Conservation (phyloP, 2,888 invertebrate genomes). For the Thymelicus lineola region DNA sequence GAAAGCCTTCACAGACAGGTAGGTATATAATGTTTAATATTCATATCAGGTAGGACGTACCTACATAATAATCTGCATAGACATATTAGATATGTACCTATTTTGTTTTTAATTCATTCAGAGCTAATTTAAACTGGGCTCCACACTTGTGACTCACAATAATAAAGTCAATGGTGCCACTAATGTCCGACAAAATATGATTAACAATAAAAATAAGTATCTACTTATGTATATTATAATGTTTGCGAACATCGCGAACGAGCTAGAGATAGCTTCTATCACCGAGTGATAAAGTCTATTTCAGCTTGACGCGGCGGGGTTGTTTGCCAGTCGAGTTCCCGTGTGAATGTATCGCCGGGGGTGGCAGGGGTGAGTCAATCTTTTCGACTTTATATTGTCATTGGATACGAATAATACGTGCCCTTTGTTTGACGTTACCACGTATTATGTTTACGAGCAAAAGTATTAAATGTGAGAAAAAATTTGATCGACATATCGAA, state of each 20-base stretch:
- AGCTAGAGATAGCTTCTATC: conserved; percentile 32
- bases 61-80: no score
- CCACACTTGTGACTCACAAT: neutral
- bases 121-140: neutral
- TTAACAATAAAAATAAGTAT: conserved; percentile 54
- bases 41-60: no score
- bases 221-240: conserved; percentile 49
- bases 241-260: conserved; percentile 44
- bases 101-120: no score
- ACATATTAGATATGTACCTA: no score
- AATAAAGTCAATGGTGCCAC: conserved; percentile 29
- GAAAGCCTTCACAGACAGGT: no score
- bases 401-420: conserved; percentile 29
- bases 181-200: conserved; percentile 55
- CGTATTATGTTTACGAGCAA: conserved; percentile 13
- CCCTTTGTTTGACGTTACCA: conserved; percentile 33
- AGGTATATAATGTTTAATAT: no score
- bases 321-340: conserved; percentile 55
- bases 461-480: conserved; percentile 9
- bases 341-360: conserved; percentile 62
- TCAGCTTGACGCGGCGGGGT: conserved; percentile 34
- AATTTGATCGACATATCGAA: neutral
- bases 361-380: conserved; percentile 44
- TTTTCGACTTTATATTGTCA: conserved; percentile 38
- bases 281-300: conserved; percentile 38